Evolutionary conservation across 1,140 invertebrate species (phyloP).

Genomic region (Berghia stephanieae): DNA sequence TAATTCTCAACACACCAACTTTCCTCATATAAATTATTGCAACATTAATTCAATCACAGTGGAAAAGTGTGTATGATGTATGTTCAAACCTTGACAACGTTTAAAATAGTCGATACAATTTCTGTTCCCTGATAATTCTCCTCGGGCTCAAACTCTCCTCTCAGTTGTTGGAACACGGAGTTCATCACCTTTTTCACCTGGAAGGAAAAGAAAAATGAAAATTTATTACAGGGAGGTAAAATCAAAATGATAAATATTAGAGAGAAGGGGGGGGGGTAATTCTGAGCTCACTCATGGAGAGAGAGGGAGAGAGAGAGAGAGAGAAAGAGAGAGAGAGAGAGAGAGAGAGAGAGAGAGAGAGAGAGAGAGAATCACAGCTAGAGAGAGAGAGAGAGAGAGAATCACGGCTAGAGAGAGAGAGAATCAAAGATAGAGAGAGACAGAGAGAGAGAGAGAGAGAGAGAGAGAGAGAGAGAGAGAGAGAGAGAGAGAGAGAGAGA

Average conservation of each 20-base stretch:
- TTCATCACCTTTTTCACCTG: constrained; percentile 68
- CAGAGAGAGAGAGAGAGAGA: too few relatives aligned
- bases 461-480: too few relatives aligned
- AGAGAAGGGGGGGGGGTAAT: not conserved
- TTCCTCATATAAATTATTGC: not conserved
- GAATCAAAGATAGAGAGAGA: too few relatives aligned
- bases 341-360: too few relatives aligned
- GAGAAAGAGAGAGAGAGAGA: too few relatives aligned
- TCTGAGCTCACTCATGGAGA: not conserved
- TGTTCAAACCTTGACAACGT: constrained; percentile 58
- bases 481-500: not conserved
- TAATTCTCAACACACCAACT: not conserved
- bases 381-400: too few relatives aligned
- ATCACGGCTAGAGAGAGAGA: too few relatives aligned
- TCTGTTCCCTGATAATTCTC: constrained; percentile 57
- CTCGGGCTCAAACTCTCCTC: constrained; percentile 56
- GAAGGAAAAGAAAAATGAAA: constrained; percentile 12
- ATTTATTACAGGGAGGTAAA: not conserved
- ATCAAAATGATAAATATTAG: not conserved
- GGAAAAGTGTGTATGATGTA: not conserved
- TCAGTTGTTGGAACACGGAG: constrained; percentile 57
- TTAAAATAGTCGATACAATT: constrained; percentile 54
- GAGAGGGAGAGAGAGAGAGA: too few relatives aligned
- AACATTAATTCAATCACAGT: not conserved
- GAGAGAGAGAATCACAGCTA: too few relatives aligned